A percentile compares a stretch with the other conserved stretches of the same genome.
These are phyloP conservation scores for Hippasteria phrygiana DNA, from an alignment of 53 echinoderm and acorn worm species.

Conservation along the genomic window DNA sequence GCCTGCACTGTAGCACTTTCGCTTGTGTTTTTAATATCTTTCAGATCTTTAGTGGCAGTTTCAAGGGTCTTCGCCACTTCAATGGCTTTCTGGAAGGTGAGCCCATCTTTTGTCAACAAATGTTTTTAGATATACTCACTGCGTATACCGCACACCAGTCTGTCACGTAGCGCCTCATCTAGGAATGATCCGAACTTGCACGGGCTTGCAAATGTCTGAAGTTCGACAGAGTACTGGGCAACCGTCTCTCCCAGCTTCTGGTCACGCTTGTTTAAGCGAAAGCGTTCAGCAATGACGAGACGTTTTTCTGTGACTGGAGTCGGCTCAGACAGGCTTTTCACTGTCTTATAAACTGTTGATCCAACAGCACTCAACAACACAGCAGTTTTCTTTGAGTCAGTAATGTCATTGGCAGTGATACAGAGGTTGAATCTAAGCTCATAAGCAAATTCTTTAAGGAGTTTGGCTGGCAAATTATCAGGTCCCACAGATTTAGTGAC, in stretches of 20 bases:
- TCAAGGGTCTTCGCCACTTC: constrained; percentile 25
- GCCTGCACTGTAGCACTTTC: background rate
- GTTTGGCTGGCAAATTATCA: too few species aligned
- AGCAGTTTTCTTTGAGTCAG: constrained; percentile 19
- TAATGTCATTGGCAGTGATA: constrained; percentile 32
- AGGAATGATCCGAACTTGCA: constrained; percentile 39
- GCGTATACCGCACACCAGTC: constrained; percentile 29
- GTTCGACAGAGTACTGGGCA: constrained; percentile 27
- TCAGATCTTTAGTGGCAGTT: constrained; percentile 14
- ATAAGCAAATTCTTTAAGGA: too few species aligned
- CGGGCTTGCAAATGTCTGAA: constrained; percentile 40
- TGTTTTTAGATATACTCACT: constrained; percentile 4
- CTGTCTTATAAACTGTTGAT: constrained; percentile 33
- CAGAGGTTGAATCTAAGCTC: constrained; percentile 48
- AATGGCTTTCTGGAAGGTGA: constrained; percentile 20
- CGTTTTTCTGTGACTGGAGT: constrained; percentile 25
- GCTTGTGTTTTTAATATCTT: constrained; percentile 4
- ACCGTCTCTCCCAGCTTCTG: constrained; percentile 46
- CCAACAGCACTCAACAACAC: constrained; percentile 26
- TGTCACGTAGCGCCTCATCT: constrained; percentile 48
- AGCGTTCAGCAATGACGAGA: constrained; percentile 51
- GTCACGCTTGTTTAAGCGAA: constrained; percentile 44
- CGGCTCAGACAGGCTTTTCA: constrained; percentile 49
- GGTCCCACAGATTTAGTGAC: too few species aligned
- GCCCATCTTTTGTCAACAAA: constrained; percentile 19